Conservation (phyloP, 2,797 vertebrate genomes). For the Orestias chungarensis region DNA sequence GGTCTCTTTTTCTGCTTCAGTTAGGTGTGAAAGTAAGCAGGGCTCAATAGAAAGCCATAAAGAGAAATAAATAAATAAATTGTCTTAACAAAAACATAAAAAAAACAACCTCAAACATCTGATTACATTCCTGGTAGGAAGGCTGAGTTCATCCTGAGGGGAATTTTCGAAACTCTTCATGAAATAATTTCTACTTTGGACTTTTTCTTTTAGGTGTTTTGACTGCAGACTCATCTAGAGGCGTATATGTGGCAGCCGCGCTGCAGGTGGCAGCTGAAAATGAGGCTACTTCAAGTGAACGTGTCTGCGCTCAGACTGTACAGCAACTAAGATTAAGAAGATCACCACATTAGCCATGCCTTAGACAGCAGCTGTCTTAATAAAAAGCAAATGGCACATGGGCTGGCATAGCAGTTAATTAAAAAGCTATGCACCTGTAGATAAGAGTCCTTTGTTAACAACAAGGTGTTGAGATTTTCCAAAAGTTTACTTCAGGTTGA, state of each 20-base stretch:
- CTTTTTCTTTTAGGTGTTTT: not conserved
- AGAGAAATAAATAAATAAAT: not conserved
- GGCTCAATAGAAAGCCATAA: not conserved
- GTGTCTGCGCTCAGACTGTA: conserved; percentile 32
- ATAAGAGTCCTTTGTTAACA: conserved; percentile 25
- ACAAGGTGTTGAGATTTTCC: conserved; percentile 48
- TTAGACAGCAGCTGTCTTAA: conserved; percentile 28
- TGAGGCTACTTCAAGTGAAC: conserved; percentile 13
- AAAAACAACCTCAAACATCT: not conserved
- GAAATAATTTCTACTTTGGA: not conserved
- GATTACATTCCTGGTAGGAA: not conserved
- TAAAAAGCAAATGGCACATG: conserved; percentile 14
- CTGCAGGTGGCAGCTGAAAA: conserved; percentile 12
- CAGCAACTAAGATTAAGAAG: conserved; percentile 36
- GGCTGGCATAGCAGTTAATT: not conserved
- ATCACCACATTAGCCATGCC: conserved; percentile 20
- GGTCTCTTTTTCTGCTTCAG: not conserved
- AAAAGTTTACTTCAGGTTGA: conserved; percentile 56
- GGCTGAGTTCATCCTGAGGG: not conserved
- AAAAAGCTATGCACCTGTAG: conserved; percentile 15
- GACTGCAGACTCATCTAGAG: not conserved
- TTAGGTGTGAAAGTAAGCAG: not conserved
- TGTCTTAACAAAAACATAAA: not conserved
- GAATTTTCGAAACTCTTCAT: conserved; percentile 2
- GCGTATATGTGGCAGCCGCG: not conserved